Evolutionary conservation across 2,113 vertebrate genomes (phyloP), one percentile per base, ranked within the genome.

Genomic region (Pterophyllum scalare): DNA sequence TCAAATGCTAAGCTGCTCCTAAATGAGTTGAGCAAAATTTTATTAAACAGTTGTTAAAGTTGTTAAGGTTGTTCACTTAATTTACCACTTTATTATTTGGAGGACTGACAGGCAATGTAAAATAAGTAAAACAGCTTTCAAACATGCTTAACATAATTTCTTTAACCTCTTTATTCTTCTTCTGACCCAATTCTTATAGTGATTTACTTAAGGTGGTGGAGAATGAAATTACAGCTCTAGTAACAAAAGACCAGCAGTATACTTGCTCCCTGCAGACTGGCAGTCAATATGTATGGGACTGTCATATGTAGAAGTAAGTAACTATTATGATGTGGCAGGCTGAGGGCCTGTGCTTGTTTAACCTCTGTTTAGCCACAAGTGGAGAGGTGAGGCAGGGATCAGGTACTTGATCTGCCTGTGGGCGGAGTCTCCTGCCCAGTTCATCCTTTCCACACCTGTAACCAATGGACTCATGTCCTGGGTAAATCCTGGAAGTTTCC

Each of bases 1-100:
- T 89, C 85, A 83, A 54, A 83, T 62, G 57, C 56, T 74, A 75
- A 89, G 82, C 80, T 43, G 58, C 56, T 17, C 22, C 24, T 28
- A 76, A 82, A 88, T 78, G 35, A 75, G 52, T 59, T 74, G 61
- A 82, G 52, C 9, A 64, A 83, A 88, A 81, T 56, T 77, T 77
- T 83, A 59, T 80, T 67, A 9, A 5, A n/a, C 11, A 40, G 38
- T 40, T 40, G 11, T 40, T 43, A 14, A 76, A 72, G 56, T 31
- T 28, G 40, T 75, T 58, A 38, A 61, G 13, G 19, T 3, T 1
- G 57, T 38, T 80, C 8, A 84, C 11, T 22, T 65, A 11, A 31
- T 58, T 60, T 24, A 49, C 11, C 1, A 9, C 56, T 76, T 77
- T 70, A 78, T 52, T 85, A 65, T 79, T 31, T 79, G 9, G 54